These are phyloP conservation scores for Heliornis fulica DNA, from an alignment of 2,113 vertebrate genomes.

Conservation along the genomic window DNA sequence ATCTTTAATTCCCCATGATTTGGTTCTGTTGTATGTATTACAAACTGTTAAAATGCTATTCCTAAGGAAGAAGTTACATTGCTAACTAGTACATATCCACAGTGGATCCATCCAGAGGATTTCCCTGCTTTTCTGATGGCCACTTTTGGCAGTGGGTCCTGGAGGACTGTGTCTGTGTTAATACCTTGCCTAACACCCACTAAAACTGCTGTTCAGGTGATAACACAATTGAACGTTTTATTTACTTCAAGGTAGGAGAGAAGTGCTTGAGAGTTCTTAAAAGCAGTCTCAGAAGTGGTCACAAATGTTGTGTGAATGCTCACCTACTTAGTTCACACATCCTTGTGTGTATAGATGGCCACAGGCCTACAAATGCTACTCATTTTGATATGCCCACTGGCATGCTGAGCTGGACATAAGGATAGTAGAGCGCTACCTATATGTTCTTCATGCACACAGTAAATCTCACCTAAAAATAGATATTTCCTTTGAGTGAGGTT, in stretches of 20 bases:
- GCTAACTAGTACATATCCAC: neutral
- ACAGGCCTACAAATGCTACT: fast-evolving
- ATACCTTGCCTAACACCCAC: neutral
- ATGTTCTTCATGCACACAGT: neutral
- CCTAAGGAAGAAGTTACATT: neutral
- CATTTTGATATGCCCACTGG: neutral
- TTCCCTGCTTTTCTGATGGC: neutral
- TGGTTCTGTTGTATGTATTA: neutral
- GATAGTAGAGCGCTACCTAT: too few relatives aligned
- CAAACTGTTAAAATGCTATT: neutral
- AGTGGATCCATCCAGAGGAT: neutral
- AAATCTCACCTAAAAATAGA: neutral
- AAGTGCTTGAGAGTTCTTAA: neutral
- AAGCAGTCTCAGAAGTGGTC: neutral
- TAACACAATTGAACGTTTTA: neutral
- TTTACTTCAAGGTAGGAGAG: neutral
- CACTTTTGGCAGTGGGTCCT: neutral
- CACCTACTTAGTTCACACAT: neutral
- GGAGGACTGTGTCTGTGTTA: neutral
- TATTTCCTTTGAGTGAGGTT: neutral
- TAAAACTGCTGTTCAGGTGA: fast-evolving
- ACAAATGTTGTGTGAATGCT: neutral
- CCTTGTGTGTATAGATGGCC: neutral
- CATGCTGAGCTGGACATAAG: neutral
- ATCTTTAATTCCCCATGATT: neutral